Evolutionary conservation across 2,113 vertebrate genomes (phyloP).

Genomic region (Clupea harengus): DNA sequence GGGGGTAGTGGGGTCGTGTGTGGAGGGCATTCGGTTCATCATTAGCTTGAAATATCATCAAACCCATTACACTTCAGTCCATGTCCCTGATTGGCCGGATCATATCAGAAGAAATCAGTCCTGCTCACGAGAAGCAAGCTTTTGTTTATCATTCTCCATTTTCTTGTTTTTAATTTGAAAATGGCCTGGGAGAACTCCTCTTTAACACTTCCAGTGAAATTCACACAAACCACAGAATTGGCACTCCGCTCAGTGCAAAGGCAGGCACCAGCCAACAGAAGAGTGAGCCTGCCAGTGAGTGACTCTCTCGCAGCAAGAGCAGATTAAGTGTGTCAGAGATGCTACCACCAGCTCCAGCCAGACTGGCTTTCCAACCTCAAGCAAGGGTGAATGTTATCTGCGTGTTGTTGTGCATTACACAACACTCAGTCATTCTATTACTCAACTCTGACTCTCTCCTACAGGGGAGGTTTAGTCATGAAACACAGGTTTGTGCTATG

Average conservation of each 20-base stretch:
- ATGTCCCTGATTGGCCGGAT: not conserved
- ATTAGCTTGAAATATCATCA: slow-evolving; percentile 40
- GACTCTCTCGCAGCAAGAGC: not conserved
- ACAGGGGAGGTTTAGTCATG: slow-evolving; percentile 32
- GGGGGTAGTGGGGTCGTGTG: slow-evolving; percentile 7
- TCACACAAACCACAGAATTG: not conserved
- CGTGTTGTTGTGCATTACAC: slow-evolving; percentile 16
- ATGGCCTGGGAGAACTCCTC: not conserved
- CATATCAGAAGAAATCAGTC: not conserved
- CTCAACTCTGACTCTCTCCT: slow-evolving; percentile 26
- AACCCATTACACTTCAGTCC: not conserved
- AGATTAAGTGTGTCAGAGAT: not conserved
- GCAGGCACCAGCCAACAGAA: not conserved
- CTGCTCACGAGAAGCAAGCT: not conserved
- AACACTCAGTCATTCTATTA: slow-evolving; percentile 31
- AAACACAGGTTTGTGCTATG: slow-evolving; percentile 25
- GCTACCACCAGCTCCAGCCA: not conserved
- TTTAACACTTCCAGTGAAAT: not conserved
- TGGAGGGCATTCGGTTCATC: slow-evolving; percentile 21
- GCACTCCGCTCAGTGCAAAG: not conserved
- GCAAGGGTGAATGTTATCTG: slow-evolving; percentile 1
- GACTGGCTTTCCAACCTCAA: not conserved
- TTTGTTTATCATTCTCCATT: too few species aligned
- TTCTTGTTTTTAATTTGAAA: not conserved
- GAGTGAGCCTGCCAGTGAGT: not conserved